Evolutionary conservation across 2,113 vertebrate genomes (phyloP).

Genomic region (Melanostigma gelatinosum): DNA sequence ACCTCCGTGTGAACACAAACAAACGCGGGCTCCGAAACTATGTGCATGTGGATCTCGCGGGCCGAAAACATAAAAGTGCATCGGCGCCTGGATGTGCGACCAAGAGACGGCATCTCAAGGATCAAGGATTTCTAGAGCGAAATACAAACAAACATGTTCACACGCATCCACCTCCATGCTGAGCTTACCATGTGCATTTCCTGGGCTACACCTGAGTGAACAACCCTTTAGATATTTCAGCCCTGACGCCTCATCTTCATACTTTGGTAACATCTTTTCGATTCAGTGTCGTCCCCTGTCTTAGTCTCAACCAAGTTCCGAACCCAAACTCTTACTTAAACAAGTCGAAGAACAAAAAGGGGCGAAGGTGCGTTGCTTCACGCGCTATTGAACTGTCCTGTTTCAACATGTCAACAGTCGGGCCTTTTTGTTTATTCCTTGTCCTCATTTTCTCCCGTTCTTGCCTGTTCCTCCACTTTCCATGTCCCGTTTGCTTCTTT

Average conservation of each 20-base stretch:
- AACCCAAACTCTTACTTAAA: constrained; percentile 42
- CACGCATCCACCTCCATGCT: constrained; percentile 37
- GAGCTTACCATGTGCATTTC: constrained; percentile 72
- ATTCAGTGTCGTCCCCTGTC: constrained; percentile 15
- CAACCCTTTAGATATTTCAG: constrained; percentile 48
- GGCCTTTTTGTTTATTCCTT: constrained; percentile 40
- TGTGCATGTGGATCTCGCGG: constrained; percentile 1
- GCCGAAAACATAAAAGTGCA: neutral
- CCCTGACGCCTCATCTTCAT: constrained; percentile 47
- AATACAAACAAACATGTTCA: constrained; percentile 38
- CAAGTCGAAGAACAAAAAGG: constrained; percentile 39
- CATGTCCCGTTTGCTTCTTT: constrained; percentile 39
- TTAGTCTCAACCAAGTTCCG: constrained; percentile 29
- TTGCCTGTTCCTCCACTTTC: constrained; percentile 56
- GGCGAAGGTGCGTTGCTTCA: constrained; percentile 24
- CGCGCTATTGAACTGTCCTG: constrained; percentile 31
- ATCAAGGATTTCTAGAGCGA: constrained; percentile 40
- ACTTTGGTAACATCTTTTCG: constrained; percentile 14
- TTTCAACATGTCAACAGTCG: constrained; percentile 30
- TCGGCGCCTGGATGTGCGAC: constrained; percentile 9
- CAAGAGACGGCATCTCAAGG: constrained; percentile 32
- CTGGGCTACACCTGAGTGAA: constrained; percentile 55
- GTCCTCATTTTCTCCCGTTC: constrained; percentile 34
- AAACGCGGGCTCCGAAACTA: constrained; percentile 6
- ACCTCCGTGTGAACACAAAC: constrained; percentile 82